Percentiles rank a stretch among this genome's conserved stretches.
Conservation (phyloP, 2,888 invertebrate species). For the Gibbula magus region DNA sequence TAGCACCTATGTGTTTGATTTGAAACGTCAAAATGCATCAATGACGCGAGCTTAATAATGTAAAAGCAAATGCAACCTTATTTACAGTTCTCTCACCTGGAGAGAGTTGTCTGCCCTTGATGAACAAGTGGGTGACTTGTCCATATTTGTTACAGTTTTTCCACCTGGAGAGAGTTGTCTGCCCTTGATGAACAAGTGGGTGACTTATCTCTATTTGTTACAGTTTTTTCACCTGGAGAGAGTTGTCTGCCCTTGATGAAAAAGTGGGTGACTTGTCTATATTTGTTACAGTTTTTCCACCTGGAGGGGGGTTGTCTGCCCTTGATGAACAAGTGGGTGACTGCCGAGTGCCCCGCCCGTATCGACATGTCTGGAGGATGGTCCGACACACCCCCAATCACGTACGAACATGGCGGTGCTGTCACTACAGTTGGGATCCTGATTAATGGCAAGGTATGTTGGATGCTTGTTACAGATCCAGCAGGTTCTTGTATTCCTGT, state of each 20-base stretch:
- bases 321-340: conserved; percentile 73
- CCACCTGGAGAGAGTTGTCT: background rate
- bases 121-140: too few relatives aligned
- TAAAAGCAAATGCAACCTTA: too few relatives aligned
- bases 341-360: conserved; percentile 76
- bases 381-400: conserved; percentile 80
- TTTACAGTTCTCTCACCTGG: too few relatives aligned
- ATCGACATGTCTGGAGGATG: conserved; percentile 79
- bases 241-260: background rate
- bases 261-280: background rate
- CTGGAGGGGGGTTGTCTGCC: conserved; percentile 50
- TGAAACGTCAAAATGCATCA: too few relatives aligned
- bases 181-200: background rate
- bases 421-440: conserved; percentile 76
- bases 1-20: too few relatives aligned
- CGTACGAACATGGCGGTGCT: conserved; percentile 78
- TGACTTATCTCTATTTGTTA: conserved; percentile 25
- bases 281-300: conserved; percentile 57
- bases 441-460: conserved; percentile 75
- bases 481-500: background rate
- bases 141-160: too few relatives aligned
- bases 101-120: background rate
- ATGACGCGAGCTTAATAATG: too few relatives aligned
- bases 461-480: background rate
- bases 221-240: conserved; percentile 45